Percentiles rank a stretch among this genome's conserved stretches.
phyloP scores from a whole-genome alignment of 2,888 invertebrate species.

The Mechanitis mazaeus region DNA sequence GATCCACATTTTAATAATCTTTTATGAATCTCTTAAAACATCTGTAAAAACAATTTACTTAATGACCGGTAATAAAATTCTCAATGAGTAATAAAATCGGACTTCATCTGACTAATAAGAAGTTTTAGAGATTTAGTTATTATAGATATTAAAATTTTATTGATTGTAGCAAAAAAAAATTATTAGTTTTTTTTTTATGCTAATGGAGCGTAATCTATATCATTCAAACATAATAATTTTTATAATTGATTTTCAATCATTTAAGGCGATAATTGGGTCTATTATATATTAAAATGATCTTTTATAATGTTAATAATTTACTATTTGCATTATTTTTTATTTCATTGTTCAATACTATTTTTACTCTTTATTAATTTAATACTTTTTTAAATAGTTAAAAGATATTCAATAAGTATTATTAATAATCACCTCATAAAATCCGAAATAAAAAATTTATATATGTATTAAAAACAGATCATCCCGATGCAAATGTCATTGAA shows the following conservation, averaged over 20 bases:
- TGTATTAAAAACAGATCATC: conserved; percentile 21
- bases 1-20: conserved; percentile 24
- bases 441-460: conserved; percentile 5
- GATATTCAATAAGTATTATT: too few relatives aligned
- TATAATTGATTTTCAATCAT: conserved; percentile 1
- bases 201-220: conserved; percentile 3
- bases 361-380: too few relatives aligned
- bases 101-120: conserved; percentile 19
- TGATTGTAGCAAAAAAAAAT: conserved; percentile 12
- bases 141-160: conserved; percentile 25
- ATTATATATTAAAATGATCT: too few relatives aligned
- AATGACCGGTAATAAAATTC: conserved; percentile 28
- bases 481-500: conserved; percentile 30
- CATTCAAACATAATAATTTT: background rate
- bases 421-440: conserved; percentile 30
- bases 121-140: conserved; percentile 22
- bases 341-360: too few relatives aligned
- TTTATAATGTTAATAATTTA: too few relatives aligned
- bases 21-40: conserved; percentile 20
- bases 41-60: conserved; percentile 28
- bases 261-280: background rate
- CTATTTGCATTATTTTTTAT: too few relatives aligned
- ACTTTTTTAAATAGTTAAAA: too few relatives aligned
- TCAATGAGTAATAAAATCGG: conserved; percentile 27
- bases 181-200: conserved; percentile 10